Evolutionary conservation across 2,888 invertebrate species (phyloP).

Genomic region (Adelphocoris suturalis): DNA sequence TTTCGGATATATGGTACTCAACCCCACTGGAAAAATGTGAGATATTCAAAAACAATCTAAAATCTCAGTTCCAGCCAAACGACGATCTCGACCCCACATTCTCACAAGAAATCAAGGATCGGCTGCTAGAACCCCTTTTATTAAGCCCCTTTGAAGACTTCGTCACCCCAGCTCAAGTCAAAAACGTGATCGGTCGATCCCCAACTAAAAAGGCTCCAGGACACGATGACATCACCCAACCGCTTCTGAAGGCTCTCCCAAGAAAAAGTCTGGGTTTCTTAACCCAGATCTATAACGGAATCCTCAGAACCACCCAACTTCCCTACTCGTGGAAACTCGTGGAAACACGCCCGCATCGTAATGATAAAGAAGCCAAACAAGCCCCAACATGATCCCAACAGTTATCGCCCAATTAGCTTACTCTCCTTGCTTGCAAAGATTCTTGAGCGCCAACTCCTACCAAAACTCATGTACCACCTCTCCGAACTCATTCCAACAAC

Average conservation of each 20-base stretch:
- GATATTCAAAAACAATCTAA: too few species aligned
- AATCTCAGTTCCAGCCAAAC: background rate
- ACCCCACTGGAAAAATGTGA: too few species aligned
- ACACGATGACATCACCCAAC: constrained; percentile 25
- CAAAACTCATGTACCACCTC: constrained; percentile 37
- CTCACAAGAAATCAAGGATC: constrained; percentile 14
- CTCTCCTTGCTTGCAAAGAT: constrained; percentile 48
- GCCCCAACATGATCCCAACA: constrained; percentile 45
- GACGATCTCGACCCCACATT: background rate
- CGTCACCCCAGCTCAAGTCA: too few species aligned
- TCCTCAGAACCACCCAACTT: constrained; percentile 49
- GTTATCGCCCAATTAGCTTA: constrained; percentile 52
- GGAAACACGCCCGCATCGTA: too few species aligned
- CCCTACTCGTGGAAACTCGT: constrained; percentile 41
- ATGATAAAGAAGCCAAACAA: constrained; percentile 43
- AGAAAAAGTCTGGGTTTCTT: too few species aligned
- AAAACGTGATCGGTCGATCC: constrained; percentile 22
- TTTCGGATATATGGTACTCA: too few species aligned
- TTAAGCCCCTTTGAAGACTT: too few species aligned
- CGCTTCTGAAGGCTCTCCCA: too few species aligned
- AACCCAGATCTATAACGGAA: constrained; percentile 38
- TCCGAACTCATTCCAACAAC: too few species aligned
- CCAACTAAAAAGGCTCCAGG: constrained; percentile 48
- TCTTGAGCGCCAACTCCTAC: constrained; percentile 35
- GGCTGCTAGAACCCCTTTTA: background rate